These are phyloP conservation scores for Thaumetopoea pityocampa DNA, from an alignment of 1,140 invertebrate genomes.

Conservation along the genomic window DNA sequence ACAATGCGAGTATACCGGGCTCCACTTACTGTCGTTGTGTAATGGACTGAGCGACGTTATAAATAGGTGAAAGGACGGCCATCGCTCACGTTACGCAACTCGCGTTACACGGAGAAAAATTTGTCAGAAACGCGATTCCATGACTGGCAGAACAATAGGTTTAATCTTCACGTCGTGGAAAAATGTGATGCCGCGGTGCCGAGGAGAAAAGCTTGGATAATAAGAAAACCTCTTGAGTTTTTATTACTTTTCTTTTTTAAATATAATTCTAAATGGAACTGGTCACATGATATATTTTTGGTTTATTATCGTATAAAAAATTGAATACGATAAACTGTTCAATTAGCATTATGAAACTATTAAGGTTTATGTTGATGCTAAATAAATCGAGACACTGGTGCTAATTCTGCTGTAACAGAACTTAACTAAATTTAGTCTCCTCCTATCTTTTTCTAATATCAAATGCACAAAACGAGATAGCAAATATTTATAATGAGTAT, in stretches of 20 bases:
- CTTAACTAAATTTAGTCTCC: no score
- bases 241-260: slow-evolving; percentile 4
- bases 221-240: slow-evolving; percentile 20
- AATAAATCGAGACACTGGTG: no score
- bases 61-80: slow-evolving; percentile 44
- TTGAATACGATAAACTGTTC: no score
- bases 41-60: slow-evolving; percentile 50
- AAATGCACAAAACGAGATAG: no score
- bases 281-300: no score
- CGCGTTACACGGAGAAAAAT: slow-evolving; percentile 46
- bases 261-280: no score
- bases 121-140: slow-evolving; percentile 55
- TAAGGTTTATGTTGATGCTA: no score
- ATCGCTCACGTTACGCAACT: slow-evolving; percentile 48
- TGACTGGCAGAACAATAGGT: slow-evolving; percentile 60
- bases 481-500: no score
- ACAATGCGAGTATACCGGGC: slow-evolving; percentile 23
- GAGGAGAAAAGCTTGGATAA: slow-evolving; percentile 18
- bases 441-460: no score
- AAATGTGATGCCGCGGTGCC: slow-evolving; percentile 35
- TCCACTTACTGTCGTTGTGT: slow-evolving; percentile 38
- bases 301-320: no score
- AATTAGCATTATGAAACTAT: no score
- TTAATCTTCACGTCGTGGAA: slow-evolving; percentile 52
- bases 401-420: no score